phyloP scores from a whole-genome alignment of 2,797 vertebrate genomes.

The Phrynocephalus guinanensis region DNA sequence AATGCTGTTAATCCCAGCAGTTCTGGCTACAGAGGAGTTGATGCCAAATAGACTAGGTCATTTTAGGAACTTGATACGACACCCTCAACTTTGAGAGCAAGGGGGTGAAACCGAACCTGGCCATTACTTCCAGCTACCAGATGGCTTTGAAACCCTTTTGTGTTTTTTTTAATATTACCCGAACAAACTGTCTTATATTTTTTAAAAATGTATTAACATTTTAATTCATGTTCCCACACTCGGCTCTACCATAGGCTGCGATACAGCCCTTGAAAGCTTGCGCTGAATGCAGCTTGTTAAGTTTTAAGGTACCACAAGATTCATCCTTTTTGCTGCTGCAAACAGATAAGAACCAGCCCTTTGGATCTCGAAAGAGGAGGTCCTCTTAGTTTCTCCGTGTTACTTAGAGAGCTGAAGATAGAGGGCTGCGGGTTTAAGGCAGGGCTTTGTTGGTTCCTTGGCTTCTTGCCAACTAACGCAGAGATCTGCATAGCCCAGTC shows the following conservation, averaged over 20 bases:
- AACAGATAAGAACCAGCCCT: not conserved
- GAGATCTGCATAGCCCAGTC: conserved; percentile 57
- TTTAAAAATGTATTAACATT: conserved; percentile 67
- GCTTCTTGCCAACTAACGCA: conserved; percentile 58
- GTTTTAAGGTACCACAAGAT: no score
- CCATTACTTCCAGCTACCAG: conserved; percentile 62
- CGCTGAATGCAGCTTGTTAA: no score
- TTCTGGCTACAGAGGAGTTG: conserved; percentile 12
- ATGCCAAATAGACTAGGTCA: not conserved
- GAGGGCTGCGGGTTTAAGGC: conserved; percentile 52
- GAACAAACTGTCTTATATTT: conserved; percentile 56
- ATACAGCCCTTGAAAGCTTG: no score
- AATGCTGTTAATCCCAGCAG: not conserved
- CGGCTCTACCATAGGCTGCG: conserved; percentile 34
- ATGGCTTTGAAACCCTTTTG: conserved; percentile 61
- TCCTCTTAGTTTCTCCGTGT: conserved; percentile 68
- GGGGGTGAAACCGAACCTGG: conserved; percentile 4
- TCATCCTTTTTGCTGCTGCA: no score
- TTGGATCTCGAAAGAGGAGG: conserved; percentile 61
- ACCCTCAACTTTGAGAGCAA: conserved; percentile 11
- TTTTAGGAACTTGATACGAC: conserved; percentile 35
- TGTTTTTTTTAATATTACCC: conserved; percentile 65
- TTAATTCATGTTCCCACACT: conserved; percentile 69
- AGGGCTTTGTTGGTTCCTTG: no score
- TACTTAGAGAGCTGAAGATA: conserved; percentile 57